Conservation (phyloP, 2,888 invertebrate genomes). For the Slavum lentiscoides region DNA sequence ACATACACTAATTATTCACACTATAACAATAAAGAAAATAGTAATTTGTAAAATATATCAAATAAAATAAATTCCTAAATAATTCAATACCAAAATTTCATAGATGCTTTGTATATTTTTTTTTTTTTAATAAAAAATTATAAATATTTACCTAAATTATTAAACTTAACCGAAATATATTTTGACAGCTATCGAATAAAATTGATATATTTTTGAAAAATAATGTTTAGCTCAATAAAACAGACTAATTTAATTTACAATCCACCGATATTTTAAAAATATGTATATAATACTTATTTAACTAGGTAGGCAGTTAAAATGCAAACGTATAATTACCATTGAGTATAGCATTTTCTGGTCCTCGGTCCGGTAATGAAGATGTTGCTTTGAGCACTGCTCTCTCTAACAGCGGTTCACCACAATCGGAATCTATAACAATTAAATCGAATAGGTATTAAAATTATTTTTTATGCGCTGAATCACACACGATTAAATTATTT, state of each 20-base stretch:
- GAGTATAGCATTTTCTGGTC: slow-evolving; percentile 81
- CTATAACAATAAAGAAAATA: too few relatives aligned
- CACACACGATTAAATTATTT: neutral
- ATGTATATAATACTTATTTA: neutral
- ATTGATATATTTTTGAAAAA: neutral
- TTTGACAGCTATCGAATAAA: neutral
- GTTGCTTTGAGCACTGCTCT: slow-evolving; percentile 77
- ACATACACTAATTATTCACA: too few relatives aligned
- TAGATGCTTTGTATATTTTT: too few relatives aligned
- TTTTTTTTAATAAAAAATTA: neutral
- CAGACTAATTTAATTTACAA: neutral
- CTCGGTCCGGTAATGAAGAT: slow-evolving; percentile 77
- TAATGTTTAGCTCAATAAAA: neutral
- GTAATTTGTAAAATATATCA: too few relatives aligned
- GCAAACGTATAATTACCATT: slow-evolving; percentile 69
- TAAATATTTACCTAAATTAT: neutral
- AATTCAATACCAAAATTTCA: too few relatives aligned
- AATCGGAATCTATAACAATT: slow-evolving; percentile 63
- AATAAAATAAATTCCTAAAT: too few relatives aligned
- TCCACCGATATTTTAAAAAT: neutral
- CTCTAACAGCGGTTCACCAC: slow-evolving; percentile 77
- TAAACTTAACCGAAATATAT: neutral
- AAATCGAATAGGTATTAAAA: neutral
- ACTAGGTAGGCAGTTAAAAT: neutral
- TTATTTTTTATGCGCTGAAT: neutral